phyloP scores from a whole-genome alignment of 2,888 invertebrate genomes.

The Zeuzera pyrina region DNA sequence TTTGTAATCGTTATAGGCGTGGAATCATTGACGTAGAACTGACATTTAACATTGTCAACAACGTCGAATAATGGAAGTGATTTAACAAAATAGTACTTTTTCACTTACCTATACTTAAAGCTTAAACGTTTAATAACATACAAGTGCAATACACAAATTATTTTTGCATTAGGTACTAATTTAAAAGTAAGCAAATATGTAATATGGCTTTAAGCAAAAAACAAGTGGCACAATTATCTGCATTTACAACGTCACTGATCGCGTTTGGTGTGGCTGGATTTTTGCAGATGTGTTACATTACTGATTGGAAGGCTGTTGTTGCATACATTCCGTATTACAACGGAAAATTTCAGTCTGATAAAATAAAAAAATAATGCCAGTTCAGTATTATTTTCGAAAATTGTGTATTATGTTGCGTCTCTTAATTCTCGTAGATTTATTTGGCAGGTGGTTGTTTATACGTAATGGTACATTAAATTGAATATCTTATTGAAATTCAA shows the following conservation, averaged over 20 bases:
- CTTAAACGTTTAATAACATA: too few relatives aligned
- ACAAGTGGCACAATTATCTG: constrained; percentile 65
- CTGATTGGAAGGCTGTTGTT: constrained; percentile 82
- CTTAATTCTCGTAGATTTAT: too few relatives aligned
- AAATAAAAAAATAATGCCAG: constrained; percentile 16
- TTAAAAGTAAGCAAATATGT: too few relatives aligned
- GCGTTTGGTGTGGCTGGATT: constrained; percentile 74
- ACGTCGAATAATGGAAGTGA: too few relatives aligned
- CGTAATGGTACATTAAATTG: background rate
- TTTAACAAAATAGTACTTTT: too few relatives aligned
- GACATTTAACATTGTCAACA: too few relatives aligned
- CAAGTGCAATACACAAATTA: too few relatives aligned
- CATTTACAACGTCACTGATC: constrained; percentile 63
- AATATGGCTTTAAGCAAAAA: constrained; percentile 66
- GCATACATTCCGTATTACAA: constrained; percentile 82
- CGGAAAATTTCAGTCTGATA: constrained; percentile 68
- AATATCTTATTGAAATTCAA: constrained; percentile 18
- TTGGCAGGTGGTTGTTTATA: background rate
- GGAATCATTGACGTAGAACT: too few relatives aligned
- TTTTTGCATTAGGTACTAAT: too few relatives aligned
- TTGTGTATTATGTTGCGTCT: too few relatives aligned
- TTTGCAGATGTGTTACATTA: constrained; percentile 75
- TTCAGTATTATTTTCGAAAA: background rate
- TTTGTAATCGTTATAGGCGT: too few relatives aligned
- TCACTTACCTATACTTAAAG: too few relatives aligned